Base-by-base conservation (phyloP, 2,113 vertebrate genomes). In the Salvelinus alpinus region DNA sequence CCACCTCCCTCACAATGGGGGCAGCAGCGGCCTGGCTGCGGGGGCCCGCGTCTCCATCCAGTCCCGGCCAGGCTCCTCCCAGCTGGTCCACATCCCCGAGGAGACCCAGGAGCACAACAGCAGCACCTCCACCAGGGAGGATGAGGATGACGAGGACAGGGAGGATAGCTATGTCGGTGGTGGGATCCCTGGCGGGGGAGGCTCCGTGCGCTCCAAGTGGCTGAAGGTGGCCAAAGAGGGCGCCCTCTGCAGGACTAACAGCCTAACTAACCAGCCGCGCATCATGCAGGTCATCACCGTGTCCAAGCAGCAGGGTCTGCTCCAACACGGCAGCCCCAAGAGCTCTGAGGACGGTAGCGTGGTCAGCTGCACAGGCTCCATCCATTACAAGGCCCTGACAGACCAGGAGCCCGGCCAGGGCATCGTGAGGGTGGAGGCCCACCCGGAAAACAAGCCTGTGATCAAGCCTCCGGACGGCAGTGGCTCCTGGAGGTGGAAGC, bases 41-140 rank as follows among this genome's bases (percentile, higher is more conserved):
- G 96, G 95, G 5, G 92, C 95, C 0, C 92, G 97, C 48, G 96
- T 97, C 60, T 96, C 95, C 65, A 95, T 97, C 78, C 95, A 98
- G 68, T 94, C 96, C 25, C 94, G 97, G 16, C 96, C 97, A 3
- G 97, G 96, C n/a, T 98, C 97, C 9, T 98, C 97, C 1, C 97
- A 97, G 84, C 82, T 99, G n/a, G 98, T 99, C 22, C 97, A 99
- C 78, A 99, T 99, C 85, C 98, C 98, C 0, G 98, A 99, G 79
- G 98, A 99, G 88, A 95, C 94, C 1, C 95, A 94, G 48, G 95
- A 95, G 76, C 94, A 94, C 0, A 66, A 81, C 44, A 93, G 60
- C 24, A 20, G 81, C 73, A 88, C 3, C 59, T 93, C 90, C 25
- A 86, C 3, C 16, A 54, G 12, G 5, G 16, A 54, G 14, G 51